Evolutionary conservation across 1,140 invertebrate species (phyloP), one percentile per base, ranked within the genome.

Genomic region (Dendrolimus punctatus): DNA sequence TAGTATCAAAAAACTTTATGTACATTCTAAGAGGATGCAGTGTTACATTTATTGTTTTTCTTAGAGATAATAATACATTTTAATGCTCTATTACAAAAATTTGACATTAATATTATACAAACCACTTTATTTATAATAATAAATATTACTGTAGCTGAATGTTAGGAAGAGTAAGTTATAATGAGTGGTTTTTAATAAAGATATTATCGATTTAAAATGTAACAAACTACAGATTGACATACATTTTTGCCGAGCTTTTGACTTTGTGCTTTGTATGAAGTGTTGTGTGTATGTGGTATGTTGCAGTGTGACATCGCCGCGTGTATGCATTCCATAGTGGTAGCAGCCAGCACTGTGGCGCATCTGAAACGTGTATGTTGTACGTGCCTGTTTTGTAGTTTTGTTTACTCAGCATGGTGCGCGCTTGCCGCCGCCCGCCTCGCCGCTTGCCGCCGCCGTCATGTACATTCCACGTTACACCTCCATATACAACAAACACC

Each of bases 331-430:
- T 58, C 40, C 38, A 62, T 48, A 56, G 56, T 57, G 58, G 68
- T 64, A 60, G 73, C 66, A 8, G 41, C 50, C 53, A 51, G 48
- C 43, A 46, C 54, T 46, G 57, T 62, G 63, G 55, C 56, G 66
- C 68, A 75, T 65, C 62, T 55, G 56, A 71, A 36, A 36, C 43
- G 64, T 69, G 70, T 71, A 65, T 73, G 62, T 73, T 39, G 53
- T 57, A 54, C 55, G 59, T 52, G 59, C 55, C 59, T 61, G 68
- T 64, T 64, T 71, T 67, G 68, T 66, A 61, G 63, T 69, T 69
- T 60, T 82, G 77, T 83, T 83, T 83, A 80, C 68, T 70, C 74
- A 77, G 73, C 68, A 66, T 58, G 71, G 61, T 57, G 71, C 71
- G 66, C 67, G 64, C 57, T 60, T 70, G 66, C 57, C 63, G 64